Evolutionary conservation across 37 sponge, comb jelly and placozoan species (phyloP).

Genomic region (Diacarnus erythraeanus): DNA sequence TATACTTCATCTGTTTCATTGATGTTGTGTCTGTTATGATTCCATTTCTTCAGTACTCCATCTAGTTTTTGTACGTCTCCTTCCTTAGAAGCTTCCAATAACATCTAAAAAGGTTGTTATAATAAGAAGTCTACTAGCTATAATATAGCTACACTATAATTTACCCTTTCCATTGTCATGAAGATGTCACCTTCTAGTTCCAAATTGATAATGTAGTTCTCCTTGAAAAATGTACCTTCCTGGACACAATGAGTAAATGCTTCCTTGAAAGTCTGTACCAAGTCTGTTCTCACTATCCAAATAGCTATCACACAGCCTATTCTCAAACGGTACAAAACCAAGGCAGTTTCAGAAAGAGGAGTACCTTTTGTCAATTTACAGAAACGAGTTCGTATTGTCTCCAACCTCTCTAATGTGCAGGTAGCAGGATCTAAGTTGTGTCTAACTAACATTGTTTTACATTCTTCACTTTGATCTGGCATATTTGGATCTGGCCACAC

Average conservation of each 20-base stretch:
- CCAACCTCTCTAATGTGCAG: neutral
- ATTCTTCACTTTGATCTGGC: too few species aligned
- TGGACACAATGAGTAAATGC: neutral
- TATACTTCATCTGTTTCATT: conserved; percentile 2
- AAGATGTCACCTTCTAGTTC: neutral
- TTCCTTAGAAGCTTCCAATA: conserved; percentile 1
- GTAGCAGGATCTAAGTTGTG: neutral
- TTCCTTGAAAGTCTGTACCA: neutral
- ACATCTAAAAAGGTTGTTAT: neutral
- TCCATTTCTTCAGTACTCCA: neutral
- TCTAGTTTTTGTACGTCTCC: neutral
- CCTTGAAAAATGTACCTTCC: neutral
- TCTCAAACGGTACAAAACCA: neutral
- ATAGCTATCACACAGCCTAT: neutral
- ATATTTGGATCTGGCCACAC: too few species aligned
- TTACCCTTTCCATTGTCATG: conserved; percentile 6
- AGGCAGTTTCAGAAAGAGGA: neutral
- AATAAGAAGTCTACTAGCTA: neutral
- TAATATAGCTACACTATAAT: neutral
- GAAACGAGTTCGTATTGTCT: neutral
- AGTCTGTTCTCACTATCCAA: neutral
- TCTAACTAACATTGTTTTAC: neutral
- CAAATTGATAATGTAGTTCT: neutral
- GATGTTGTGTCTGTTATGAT: neutral
- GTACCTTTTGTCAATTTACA: neutral